Conservation (phyloP, 2,888 invertebrate genomes). For the Peribatodes rhomboidaria region DNA sequence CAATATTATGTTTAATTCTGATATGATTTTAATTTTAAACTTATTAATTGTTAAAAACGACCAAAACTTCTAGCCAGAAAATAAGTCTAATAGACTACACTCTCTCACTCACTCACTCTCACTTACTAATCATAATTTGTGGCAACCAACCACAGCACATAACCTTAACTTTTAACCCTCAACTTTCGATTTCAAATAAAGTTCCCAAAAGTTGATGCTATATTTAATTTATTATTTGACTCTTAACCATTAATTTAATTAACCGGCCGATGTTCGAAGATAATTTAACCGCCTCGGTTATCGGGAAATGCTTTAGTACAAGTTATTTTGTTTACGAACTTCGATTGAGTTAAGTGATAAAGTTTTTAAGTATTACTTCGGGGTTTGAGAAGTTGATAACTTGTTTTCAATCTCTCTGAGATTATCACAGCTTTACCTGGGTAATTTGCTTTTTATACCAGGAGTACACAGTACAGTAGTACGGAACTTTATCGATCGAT, state of each 20-base stretch:
- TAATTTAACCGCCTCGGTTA: slow-evolving; percentile 18
- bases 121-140: too few species aligned
- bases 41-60: too few species aligned
- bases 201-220: slow-evolving; percentile 34
- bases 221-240: slow-evolving; percentile 40
- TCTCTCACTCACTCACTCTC: too few species aligned
- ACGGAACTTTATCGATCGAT: too few species aligned
- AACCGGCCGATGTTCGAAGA: slow-evolving; percentile 26
- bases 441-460: not conserved
- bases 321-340: slow-evolving; percentile 16
- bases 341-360: slow-evolving; percentile 10
- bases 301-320: slow-evolving; percentile 17
- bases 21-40: too few species aligned
- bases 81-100: too few species aligned
- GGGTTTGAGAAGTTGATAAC: not conserved
- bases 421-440: too few species aligned
- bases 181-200: slow-evolving; percentile 16
- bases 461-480: too few species aligned
- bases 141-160: not conserved
- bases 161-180: slow-evolving; percentile 14
- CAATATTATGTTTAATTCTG: too few species aligned
- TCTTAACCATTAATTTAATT: slow-evolving; percentile 41
- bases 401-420: not conserved
- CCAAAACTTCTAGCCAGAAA: too few species aligned
- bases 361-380: slow-evolving; percentile 14